These are phyloP conservation scores for Gnathonemus longibarbis DNA, from an alignment of 2,113 vertebrate species.

Conservation along the genomic window DNA sequence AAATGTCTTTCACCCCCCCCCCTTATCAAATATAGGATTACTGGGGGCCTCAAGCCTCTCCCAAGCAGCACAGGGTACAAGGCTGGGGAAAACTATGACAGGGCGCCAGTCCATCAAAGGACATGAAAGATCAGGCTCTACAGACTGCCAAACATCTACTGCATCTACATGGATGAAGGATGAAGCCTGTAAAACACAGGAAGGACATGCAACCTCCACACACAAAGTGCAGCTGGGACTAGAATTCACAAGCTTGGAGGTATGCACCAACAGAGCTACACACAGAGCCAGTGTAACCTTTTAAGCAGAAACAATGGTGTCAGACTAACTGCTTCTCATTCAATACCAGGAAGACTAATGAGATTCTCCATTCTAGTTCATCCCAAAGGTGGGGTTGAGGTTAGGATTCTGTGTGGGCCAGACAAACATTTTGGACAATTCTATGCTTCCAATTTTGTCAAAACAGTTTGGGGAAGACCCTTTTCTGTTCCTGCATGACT, in stretches of 20 bases:
- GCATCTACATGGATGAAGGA: not conserved
- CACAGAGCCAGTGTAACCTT: not conserved
- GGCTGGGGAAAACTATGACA: not conserved
- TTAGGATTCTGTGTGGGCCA: too few species aligned
- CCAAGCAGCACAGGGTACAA: not conserved
- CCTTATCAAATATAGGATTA: not conserved
- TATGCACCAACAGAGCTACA: not conserved
- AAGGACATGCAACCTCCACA: not conserved
- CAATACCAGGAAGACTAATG: not conserved
- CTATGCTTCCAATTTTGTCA: too few species aligned
- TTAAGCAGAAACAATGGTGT: too few species aligned
- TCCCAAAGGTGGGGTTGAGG: too few species aligned
- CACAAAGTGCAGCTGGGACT: not conserved
- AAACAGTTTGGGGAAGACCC: too few species aligned
- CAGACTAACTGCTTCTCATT: not conserved
- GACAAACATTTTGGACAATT: too few species aligned
- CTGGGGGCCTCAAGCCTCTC: not conserved
- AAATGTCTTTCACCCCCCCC: not conserved
- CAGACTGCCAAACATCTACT: not conserved
- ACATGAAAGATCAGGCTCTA: not conserved
- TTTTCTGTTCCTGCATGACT: too few species aligned
- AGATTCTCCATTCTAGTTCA: not conserved
- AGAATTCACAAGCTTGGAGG: not conserved
- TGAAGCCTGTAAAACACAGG: not conserved
- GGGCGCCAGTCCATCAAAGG: not conserved